A percentile compares a stretch with the other conserved stretches of the same genome.
Conservation (phyloP, 2,797 vertebrate genomes). For the Percopsis omiscomaycus region DNA sequence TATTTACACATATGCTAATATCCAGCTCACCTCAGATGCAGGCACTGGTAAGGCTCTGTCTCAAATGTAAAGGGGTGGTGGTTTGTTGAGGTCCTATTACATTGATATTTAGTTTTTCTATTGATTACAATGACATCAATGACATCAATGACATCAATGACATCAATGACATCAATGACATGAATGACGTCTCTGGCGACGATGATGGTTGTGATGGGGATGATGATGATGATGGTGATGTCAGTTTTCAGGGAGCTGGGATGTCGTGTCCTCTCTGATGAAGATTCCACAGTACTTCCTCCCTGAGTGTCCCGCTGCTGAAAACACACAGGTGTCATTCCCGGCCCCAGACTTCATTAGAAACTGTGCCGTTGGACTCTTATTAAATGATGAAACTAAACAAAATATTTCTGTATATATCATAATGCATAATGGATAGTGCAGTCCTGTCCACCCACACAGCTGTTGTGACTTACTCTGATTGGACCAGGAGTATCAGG, state of each 20-base stretch:
- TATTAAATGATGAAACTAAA: too few species aligned
- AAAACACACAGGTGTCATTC: constrained; percentile 75
- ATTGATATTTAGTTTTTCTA: not conserved
- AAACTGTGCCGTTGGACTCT: too few species aligned
- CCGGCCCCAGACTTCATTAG: too few species aligned
- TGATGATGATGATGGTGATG: constrained; percentile 23
- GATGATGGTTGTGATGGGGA: not conserved
- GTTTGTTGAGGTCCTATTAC: not conserved
- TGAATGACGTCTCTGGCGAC: not conserved
- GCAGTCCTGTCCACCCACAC: too few species aligned
- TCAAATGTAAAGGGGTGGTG: not conserved
- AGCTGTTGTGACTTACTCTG: too few species aligned
- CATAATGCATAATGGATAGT: too few species aligned
- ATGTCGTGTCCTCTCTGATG: constrained; percentile 81
- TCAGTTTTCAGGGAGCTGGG: constrained; percentile 82
- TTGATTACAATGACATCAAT: not conserved
- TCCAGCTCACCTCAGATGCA: not conserved
- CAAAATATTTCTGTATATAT: too few species aligned
- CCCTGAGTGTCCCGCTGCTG: constrained; percentile 67
- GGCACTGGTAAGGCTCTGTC: too few species aligned
- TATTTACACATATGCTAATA: constrained; percentile 45
- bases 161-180: not conserved
- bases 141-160: not conserved
- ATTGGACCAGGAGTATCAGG: too few species aligned
- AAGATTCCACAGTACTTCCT: constrained; percentile 88